Evolutionary conservation across 2,888 invertebrate genomes (phyloP), one percentile per base, ranked within the genome.

Genomic region (Erebia ligea): DNA sequence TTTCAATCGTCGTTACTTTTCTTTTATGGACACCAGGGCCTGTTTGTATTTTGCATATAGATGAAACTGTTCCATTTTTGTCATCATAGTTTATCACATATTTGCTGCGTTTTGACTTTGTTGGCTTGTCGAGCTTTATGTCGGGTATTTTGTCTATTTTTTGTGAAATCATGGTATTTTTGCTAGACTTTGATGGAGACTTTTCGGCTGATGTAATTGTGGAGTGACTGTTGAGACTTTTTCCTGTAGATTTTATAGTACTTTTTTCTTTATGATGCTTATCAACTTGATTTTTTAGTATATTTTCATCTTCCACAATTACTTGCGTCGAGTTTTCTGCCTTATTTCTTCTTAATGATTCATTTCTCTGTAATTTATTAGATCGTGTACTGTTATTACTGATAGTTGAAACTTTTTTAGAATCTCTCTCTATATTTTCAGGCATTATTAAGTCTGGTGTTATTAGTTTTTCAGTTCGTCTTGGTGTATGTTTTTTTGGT

Each of bases 21-120:
- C 82, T 83, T 78, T 84, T 88, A 62, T 86, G 83, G 59, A 82
- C 77, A 72, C 82, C 77, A 64, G 83, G 83, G 11, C 79, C 83
- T 70, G 87, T 77, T 80, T 85, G 84, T 62, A 91, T 81, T 87
- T 92, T 92, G 76, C 88, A 86, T 73, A 93, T 81, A 15, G 93
- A 92, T 11, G 93, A 89, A 5, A 92, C 90, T 11, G 92, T 92
- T 76, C 93, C 93, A 73, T 92, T 89, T 83, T 92, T 92, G 74
- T 93, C 92, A 73, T 92, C 90, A 71, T 93, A 93, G 77, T 93
- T 92, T 70, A 93, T 91, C 15, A 93, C 88, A 75, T 91, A 92
- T 83, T 90, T 88, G 78, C 85, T 89, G 77, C 86, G 81, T 76
- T 82, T 86, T 15, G 85, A 78, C 66, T 81, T 81, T 77, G 78